Base-by-base conservation (phyloP, 92 coral and sea anemone species). In the Phymanthus crucifer region DNA sequence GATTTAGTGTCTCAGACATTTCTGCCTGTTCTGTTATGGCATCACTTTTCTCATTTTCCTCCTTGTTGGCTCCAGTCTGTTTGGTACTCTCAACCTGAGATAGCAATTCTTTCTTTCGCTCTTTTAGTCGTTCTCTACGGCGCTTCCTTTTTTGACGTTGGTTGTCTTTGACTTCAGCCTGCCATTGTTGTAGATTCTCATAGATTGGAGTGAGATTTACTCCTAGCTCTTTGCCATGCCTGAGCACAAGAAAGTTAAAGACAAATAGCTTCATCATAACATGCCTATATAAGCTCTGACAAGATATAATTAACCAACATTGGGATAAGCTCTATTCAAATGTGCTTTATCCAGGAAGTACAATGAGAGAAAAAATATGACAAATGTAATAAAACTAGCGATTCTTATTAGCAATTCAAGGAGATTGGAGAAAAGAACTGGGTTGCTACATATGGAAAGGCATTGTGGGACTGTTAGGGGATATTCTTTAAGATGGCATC, bases 191-290 rank as follows among this genome's bases (percentile, higher is more conserved):
- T 56, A 82, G 65, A 34, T 32, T 58, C 47, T 71, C 31, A 50
- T 73, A 82, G 71, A 75, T 46, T 36, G 86, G 86, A 11, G 80
- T 82, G 0, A 82, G 37, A 9, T 23, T 14, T 21, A 82, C 80
- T 36, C 74, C 80, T 29, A 82, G 50, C 32, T 75, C 56, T 34
- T 74, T 68, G 4, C 57, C 86, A 73, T 82, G 86, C 35, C 86
- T 82, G n/a, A 54, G 6, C 16, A 79, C 13, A 43, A 43, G 48
- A 10, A 43, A 43, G 14, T 2, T 2, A 43, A 43, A 54, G 16
- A 54, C n/a, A n/a, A n/a, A n/a, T n/a, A n/a, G n/a, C n/a, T n/a
- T n/a, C n/a, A n/a, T n/a, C n/a, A n/a, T n/a, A n/a, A n/a, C n/a
- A n/a, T n/a, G n/a, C 27, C 26, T 3, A 54, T 27, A 54, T 8